These are phyloP conservation scores for Periophthalmus modestus DNA, from an alignment of 2,113 vertebrate genomes.

Conservation along the genomic window DNA sequence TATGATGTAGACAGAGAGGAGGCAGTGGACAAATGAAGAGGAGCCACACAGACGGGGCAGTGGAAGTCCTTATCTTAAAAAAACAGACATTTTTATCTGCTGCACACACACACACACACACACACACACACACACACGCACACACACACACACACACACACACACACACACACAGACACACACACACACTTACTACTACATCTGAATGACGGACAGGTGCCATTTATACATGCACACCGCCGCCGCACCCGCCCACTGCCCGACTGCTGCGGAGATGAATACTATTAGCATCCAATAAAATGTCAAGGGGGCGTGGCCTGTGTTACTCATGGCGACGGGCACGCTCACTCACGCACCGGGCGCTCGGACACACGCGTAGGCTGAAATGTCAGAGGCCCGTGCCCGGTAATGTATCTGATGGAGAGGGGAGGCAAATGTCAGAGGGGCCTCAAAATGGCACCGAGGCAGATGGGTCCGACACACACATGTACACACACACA, in stretches of 20 bases:
- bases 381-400: constrained; percentile 71
- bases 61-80: constrained; percentile 74
- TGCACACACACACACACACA: constrained; percentile 50
- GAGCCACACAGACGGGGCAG: constrained; percentile 61
- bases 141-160: constrained; percentile 48
- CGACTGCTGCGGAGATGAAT: constrained; percentile 64
- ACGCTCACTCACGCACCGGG: constrained; percentile 30
- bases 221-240: constrained; percentile 58
- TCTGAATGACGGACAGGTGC: constrained; percentile 65
- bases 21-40: constrained; percentile 37
- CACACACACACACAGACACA: constrained; percentile 25
- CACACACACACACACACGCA: constrained; percentile 21
- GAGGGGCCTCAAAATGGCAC: constrained; percentile 74
- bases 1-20: constrained; percentile 21
- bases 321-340: constrained; percentile 49
- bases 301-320: constrained; percentile 68
- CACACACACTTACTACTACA: constrained; percentile 33
- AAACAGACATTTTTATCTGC: constrained; percentile 70
- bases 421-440: constrained; percentile 74
- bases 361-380: constrained; percentile 39
- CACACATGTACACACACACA: constrained; percentile 30
- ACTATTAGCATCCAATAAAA: constrained; percentile 72
- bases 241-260: constrained; percentile 45
- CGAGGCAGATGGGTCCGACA: constrained; percentile 53
- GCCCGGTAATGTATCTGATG: constrained; percentile 73